Evolutionary conservation across 2,113 vertebrate genomes (phyloP).

Genomic region (Syrrhaptes paradoxus): DNA sequence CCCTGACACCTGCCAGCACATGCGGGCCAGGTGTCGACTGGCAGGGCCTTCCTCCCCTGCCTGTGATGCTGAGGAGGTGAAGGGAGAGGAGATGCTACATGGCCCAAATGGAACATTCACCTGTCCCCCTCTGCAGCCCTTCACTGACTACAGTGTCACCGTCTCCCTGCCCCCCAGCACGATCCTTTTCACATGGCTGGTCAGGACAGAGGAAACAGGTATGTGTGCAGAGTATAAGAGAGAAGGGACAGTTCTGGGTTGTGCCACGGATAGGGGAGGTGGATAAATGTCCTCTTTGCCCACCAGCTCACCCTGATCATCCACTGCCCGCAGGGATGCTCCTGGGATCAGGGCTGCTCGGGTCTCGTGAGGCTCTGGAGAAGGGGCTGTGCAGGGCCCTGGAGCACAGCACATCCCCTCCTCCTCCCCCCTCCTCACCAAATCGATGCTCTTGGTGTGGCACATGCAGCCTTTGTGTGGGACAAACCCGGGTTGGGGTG

Average conservation of each 20-base stretch:
- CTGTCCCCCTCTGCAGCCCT: slow-evolving; percentile 1
- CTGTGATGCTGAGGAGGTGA: background rate
- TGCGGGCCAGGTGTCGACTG: background rate
- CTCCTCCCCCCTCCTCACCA: background rate
- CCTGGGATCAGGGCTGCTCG: accelerated
- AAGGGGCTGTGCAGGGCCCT: background rate
- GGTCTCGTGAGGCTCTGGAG: background rate
- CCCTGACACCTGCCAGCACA: background rate
- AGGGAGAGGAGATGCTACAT: background rate
- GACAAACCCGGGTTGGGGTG: background rate
- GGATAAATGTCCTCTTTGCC: too few relatives aligned
- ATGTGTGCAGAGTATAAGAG: background rate
- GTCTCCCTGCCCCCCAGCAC: background rate
- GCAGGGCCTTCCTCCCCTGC: background rate
- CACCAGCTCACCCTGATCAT: background rate
- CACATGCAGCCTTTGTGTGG: background rate
- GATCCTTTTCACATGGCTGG: background rate
- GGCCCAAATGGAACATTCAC: background rate
- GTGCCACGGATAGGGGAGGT: background rate
- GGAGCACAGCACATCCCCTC: background rate
- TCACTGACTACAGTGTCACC: background rate
- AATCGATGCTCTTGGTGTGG: background rate
- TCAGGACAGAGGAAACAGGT: background rate
- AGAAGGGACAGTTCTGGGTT: background rate
- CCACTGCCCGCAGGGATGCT: background rate